Conservation (phyloP, 2,888 invertebrate species). For the Sclerodermus sp. region DNA sequence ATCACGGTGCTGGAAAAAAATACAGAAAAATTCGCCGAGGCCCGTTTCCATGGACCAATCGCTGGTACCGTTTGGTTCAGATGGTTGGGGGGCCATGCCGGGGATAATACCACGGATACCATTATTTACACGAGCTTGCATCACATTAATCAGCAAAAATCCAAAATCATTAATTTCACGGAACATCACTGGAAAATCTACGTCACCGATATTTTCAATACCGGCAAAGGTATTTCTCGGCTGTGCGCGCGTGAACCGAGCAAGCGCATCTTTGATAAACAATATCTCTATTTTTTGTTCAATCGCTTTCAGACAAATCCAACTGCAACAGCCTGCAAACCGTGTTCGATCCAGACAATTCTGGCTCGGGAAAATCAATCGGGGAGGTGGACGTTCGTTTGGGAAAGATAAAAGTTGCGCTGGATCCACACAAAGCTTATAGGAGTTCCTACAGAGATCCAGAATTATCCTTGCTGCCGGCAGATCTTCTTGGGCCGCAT, state of each 20-base stretch:
- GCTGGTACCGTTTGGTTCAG: slow-evolving; percentile 78
- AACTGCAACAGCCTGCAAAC: slow-evolving; percentile 84
- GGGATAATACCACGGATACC: slow-evolving; percentile 70
- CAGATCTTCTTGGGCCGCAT: slow-evolving; percentile 74
- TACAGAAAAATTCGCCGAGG: slow-evolving; percentile 77
- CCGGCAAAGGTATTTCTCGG: slow-evolving; percentile 60
- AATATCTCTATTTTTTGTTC: background rate
- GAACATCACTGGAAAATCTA: slow-evolving; percentile 87
- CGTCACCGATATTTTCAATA: slow-evolving; percentile 84
- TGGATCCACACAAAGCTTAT: slow-evolving; percentile 62
- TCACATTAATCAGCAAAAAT: slow-evolving; percentile 64
- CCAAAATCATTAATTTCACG: slow-evolving; percentile 62
- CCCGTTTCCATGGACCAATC: slow-evolving; percentile 74
- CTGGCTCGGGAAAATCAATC: slow-evolving; percentile 68
- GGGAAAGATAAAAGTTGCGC: slow-evolving; percentile 74
- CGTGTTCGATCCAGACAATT: slow-evolving; percentile 81
- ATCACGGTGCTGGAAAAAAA: slow-evolving; percentile 71
- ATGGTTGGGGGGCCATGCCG: slow-evolving; percentile 61
- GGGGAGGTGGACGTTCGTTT: slow-evolving; percentile 80
- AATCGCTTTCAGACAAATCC: slow-evolving; percentile 50
- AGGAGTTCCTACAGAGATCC: slow-evolving; percentile 71
- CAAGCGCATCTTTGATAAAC: background rate
- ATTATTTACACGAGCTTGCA: slow-evolving; percentile 78
- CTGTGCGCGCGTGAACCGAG: too few species aligned
- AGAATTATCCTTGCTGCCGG: slow-evolving; percentile 70